Evolutionary conservation across 2,113 vertebrate species (phyloP), one percentile per base, ranked within the genome.

Genomic region (Probosciger aterrimus): DNA sequence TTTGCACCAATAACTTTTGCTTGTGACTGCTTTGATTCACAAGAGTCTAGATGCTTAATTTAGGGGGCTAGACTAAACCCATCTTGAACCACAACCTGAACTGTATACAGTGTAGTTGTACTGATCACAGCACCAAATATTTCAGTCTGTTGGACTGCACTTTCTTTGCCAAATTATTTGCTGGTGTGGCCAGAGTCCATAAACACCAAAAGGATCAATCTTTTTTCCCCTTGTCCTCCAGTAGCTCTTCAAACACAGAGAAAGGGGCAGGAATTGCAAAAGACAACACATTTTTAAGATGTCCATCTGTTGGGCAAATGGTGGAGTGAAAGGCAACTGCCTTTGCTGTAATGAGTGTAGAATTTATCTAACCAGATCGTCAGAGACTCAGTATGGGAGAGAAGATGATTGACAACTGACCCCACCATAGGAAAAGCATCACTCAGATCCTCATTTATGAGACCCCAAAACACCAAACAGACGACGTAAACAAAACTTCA

Each of bases 391-490:
- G 18, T 25, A 19, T n/a, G 24, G 22, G 27, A 77, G 23, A 74
- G 23, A 46, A 80, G 4, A 4, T n/a, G 4, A 4, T n/a, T 74
- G 24, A 75, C 14, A 59, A 39, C 15, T 27, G 2, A 59, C 49
- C 16, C 30, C 23, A 33, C 37, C 43, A 49, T 1, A 87, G 55
- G 13, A 85, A 77, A 89, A 84, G 7, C 15, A 60, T 50, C 1
- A 3, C 16, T 59, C 18, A 35, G 41, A 89, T 89, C 37, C 27
- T 59, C 5, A 30, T 50, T 83, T 84, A 53, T 46, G 7, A 78
- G 30, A 75, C 13, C 3, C 10, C 4, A 7, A 9, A 64, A 55
- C 18, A 2, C 0, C 12, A 75, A 71, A 7, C 6, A 71, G 37
- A 11, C 15, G 3, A 46, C 1, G 2, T 25, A 89, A 77, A 74